Evolutionary conservation across 2,888 invertebrate genomes (phyloP), one percentile per base, ranked within the genome.

Genomic region (Zaprionus obscuricornis): DNA sequence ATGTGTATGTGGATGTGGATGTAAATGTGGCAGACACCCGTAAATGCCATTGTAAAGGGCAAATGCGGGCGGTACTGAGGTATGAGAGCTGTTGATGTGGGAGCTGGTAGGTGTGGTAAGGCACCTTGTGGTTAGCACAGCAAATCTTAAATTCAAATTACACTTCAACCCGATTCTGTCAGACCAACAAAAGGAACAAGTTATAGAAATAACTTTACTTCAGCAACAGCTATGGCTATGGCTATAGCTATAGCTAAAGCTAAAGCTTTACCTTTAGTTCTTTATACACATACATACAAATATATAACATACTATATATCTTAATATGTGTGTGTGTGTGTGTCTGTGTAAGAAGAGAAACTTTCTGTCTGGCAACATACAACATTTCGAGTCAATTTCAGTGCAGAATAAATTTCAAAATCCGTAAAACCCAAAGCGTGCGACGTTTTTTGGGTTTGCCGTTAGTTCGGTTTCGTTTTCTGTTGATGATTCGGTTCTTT

Each of bases 111-210:
- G 34, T 10, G 18, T 20, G 22, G 8, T 20, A 59, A 37, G 66
- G 66, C 71, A 85, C 81, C 74, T 81, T 77, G 56, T 76, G 67
- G 74, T 56, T 68, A 64, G 74, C 86, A 56, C 82, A 84, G 85
- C 57, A 82, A 86, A 82, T 82, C 86, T 82, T 86, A 82, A 82
- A 82, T 82, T 82, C 78, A 82, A 82, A 82, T 86, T 86, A 86
- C 86, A 74, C 72, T 84, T 84, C 74, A 82, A 65, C 50, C 78
- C 74, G 71, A 68, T 74, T 71, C 71, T 71, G 75, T 74, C 68
- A 71, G 63, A 29, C 37, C 63, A 64, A 68, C 71, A 68, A 78
- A 77, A 66, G 66, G 72, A 79, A 43, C 73, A 85, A 77, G 72
- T 82, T 82, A 70, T 74, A 70, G 82, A 74, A 78, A 78, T 78